These are phyloP conservation scores for Tyrannus savana DNA, from an alignment of 2,113 vertebrate genomes.

Conservation along the genomic window DNA sequence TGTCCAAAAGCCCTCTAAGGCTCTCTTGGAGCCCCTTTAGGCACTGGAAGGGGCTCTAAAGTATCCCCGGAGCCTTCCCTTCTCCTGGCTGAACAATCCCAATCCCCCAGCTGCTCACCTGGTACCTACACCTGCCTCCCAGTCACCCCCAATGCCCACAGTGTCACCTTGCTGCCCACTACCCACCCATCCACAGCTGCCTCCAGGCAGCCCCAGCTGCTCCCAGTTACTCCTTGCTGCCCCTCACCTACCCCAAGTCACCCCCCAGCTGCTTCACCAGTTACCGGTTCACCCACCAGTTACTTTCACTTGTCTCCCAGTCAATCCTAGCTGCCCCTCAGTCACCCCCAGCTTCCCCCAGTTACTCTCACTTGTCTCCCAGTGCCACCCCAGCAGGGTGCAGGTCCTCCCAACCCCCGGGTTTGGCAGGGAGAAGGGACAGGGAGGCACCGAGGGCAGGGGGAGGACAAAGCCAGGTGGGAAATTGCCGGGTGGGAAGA, in stretches of 20 bases:
- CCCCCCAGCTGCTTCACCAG: no score
- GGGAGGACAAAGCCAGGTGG: rapidly evolving
- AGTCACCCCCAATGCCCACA: neutral
- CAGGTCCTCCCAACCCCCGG: neutral
- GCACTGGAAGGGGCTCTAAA: no score
- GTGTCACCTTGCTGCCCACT: no score
- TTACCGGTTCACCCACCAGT: no score
- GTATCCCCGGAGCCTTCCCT: no score
- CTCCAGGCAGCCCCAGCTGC: neutral
- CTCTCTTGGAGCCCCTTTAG: no score
- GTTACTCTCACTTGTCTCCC: no score
- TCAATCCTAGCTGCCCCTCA: neutral
- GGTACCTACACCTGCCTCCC: neutral
- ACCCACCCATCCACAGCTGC: no score
- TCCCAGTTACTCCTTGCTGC: neutral
- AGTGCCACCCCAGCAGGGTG: rapidly evolving
- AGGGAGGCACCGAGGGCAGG: neutral
- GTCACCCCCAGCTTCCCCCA: neutral
- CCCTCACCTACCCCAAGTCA: neutral
- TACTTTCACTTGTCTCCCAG: neutral
- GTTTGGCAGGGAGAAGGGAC: neutral
- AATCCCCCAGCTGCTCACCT: no score
- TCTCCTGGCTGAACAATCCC: no score
- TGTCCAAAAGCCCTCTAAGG: no score
- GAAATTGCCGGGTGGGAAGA: neutral